These are phyloP conservation scores for Chionomys nivalis DNA, from an alignment of 2,113 vertebrate genomes.

Conservation along the genomic window DNA sequence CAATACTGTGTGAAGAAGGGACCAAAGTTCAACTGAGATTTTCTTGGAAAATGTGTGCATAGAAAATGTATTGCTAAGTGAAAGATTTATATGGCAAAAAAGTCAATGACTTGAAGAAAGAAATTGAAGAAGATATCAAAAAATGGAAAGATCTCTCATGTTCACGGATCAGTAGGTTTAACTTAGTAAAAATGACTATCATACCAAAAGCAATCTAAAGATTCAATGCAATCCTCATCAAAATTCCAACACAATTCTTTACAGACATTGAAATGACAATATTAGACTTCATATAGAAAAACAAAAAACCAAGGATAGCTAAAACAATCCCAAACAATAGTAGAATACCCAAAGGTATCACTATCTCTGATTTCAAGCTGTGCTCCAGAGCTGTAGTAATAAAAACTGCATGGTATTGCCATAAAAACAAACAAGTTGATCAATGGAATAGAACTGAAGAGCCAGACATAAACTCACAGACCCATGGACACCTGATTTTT, in stretches of 20 bases:
- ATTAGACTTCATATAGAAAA: not conserved
- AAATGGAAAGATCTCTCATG: not conserved
- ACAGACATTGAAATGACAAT: not conserved
- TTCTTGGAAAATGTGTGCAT: not conserved
- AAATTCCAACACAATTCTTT: not conserved
- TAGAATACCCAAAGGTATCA: not conserved
- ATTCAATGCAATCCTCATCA: not conserved
- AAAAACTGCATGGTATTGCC: not conserved
- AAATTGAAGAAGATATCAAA: not conserved
- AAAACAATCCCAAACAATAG: not conserved
- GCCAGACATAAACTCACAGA: not conserved
- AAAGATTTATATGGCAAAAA: not conserved
- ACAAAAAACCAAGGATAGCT: not conserved
- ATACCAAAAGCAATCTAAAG: not conserved
- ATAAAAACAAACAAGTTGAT: not conserved
- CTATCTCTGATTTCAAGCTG: not conserved
- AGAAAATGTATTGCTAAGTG: not conserved
- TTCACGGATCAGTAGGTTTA: not conserved
- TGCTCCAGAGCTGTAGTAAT: not conserved
- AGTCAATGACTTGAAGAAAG: not conserved
- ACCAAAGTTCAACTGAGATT: not conserved
- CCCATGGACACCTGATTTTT: not conserved
- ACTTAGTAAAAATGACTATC: not conserved
- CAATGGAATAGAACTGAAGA: not conserved
- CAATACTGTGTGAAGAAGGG: not conserved